These are phyloP conservation scores for Molossus alvarezi DNA, from an alignment of 2,797 vertebrate genomes.

Conservation along the genomic window DNA sequence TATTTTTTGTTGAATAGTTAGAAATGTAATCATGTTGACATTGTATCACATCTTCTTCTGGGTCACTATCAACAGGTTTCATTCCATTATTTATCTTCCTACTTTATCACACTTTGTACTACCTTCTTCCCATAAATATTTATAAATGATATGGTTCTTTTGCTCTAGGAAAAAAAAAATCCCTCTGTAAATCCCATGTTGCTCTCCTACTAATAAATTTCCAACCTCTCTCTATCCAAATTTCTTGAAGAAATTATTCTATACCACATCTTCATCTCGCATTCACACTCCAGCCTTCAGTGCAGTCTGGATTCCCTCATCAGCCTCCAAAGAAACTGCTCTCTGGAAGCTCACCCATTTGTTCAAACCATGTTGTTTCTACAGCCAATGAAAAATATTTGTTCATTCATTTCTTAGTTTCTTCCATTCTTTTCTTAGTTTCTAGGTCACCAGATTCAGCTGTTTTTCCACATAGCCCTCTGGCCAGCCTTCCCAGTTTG, in stretches of 20 bases:
- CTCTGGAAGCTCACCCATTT: not conserved
- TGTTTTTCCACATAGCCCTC: not conserved
- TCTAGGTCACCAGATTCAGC: constrained; percentile 27
- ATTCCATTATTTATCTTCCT: not conserved
- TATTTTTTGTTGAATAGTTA: not conserved
- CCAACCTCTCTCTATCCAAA: not conserved
- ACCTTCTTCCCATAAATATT: constrained; percentile 19
- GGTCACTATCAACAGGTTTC: not conserved
- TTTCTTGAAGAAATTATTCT: not conserved
- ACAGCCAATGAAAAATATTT: not conserved
- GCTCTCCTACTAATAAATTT: not conserved
- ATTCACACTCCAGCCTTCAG: not conserved
- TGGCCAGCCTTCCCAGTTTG: not conserved
- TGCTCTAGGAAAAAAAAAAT: constrained; percentile 26
- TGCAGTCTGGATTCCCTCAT: not conserved
- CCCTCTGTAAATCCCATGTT: not conserved
- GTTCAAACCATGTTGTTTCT: not conserved
- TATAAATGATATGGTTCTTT: not conserved
- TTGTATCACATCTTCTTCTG: not conserved
- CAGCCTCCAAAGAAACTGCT: not conserved
- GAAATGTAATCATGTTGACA: not conserved
- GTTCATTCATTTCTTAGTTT: not conserved
- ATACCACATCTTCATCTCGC: not conserved
- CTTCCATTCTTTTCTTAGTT: not conserved
- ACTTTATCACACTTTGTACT: not conserved